phyloP scores from a whole-genome alignment of 2,888 invertebrate genomes.

The Carabus problematicus region DNA sequence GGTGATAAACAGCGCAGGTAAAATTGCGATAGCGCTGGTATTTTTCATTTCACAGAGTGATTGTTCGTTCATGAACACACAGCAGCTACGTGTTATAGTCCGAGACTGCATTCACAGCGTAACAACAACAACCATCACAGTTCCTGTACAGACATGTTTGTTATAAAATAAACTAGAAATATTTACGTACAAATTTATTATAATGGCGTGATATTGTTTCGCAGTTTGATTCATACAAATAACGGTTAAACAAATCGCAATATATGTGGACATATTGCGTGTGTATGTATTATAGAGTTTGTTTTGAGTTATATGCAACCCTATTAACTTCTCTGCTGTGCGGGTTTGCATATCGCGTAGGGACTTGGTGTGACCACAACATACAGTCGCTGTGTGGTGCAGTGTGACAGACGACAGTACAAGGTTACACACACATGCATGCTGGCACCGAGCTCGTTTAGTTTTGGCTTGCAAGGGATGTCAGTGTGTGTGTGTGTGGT shows the following conservation, averaged over 20 bases:
- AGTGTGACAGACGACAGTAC: constrained; percentile 1
- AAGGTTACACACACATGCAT: no score
- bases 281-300: background rate
- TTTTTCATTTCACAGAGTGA: constrained; percentile 38
- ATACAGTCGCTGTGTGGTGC: constrained; percentile 2
- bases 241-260: background rate
- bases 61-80: background rate
- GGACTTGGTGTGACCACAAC: constrained; percentile 16
- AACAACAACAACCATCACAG: background rate
- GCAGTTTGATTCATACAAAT: no score
- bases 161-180: background rate
- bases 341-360: constrained; percentile 17
- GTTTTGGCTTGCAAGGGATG: constrained; percentile 2
- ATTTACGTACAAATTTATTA: background rate
- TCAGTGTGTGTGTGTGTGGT: constrained; percentile 18
- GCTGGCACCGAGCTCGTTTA: constrained; percentile 1
- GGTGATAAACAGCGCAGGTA: constrained; percentile 31
- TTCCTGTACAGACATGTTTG: background rate
- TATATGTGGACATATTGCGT: background rate
- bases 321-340: constrained; percentile 11
- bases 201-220: no score
- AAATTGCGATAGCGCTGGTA: constrained; percentile 20
- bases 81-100: background rate
- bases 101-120: background rate
- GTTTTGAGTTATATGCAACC: background rate